Conservation (phyloP, 2,888 invertebrate genomes). For the Calameuta filiformis region DNA sequence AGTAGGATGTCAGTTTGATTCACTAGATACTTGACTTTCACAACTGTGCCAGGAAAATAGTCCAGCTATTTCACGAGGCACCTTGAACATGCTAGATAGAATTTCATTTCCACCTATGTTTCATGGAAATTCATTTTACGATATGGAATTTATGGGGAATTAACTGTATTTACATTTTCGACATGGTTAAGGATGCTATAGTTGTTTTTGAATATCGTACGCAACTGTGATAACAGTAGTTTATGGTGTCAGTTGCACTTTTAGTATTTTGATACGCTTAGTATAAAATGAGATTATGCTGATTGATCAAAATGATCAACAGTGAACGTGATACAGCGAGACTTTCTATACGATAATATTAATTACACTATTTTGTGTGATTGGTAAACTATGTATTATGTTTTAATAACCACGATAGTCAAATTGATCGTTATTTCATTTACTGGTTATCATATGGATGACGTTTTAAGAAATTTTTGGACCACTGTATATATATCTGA, state of each 20-base stretch:
- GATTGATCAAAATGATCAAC: background rate
- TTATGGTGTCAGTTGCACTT: background rate
- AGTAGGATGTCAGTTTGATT: constrained; percentile 40
- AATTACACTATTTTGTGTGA: background rate
- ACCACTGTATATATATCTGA: background rate
- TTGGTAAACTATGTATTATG: background rate
- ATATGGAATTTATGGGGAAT: background rate
- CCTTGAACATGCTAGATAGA: constrained; percentile 45
- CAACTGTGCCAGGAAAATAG: constrained; percentile 57
- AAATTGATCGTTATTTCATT: background rate
- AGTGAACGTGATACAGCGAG: background rate
- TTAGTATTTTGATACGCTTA: background rate
- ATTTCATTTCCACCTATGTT: constrained; percentile 36
- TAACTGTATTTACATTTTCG: background rate
- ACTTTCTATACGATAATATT: background rate
- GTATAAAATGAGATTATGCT: background rate
- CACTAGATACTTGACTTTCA: constrained; percentile 41
- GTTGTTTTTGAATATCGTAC: background rate
- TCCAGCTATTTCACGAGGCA: constrained; percentile 54
- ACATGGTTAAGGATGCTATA: background rate
- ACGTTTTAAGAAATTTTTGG: background rate
- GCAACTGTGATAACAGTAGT: background rate
- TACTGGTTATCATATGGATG: background rate
- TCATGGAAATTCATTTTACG: background rate
- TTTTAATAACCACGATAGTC: background rate